Percentiles rank a stretch among this genome's conserved stretches.
Conservation (phyloP, 2,797 vertebrate genomes). For the Cirrhinus mrigala region DNA sequence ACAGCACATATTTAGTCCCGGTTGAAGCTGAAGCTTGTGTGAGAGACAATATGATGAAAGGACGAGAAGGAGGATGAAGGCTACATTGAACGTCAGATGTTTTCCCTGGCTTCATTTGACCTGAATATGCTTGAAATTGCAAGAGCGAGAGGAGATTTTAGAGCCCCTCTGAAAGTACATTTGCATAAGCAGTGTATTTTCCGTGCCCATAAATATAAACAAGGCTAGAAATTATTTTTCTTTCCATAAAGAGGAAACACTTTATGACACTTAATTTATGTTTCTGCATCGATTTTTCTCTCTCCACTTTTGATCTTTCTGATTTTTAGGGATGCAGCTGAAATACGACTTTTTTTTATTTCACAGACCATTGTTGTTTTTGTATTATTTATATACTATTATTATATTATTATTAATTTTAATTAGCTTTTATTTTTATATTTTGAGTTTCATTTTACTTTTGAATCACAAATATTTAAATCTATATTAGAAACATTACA, state of each 20-base stretch:
- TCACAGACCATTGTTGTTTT: not conserved
- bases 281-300: not conserved
- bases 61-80: conserved; percentile 16
- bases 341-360: not conserved
- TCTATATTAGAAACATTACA: not conserved
- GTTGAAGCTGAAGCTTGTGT: not conserved
- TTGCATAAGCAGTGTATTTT: not conserved
- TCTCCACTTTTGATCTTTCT: not conserved
- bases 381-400: not conserved
- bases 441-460: not conserved
- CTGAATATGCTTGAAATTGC: conserved; percentile 20
- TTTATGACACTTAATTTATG: not conserved
- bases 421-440: not conserved
- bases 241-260: not conserved
- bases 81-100: conserved; percentile 14
- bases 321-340: not conserved
- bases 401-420: not conserved
- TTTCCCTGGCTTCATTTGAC: conserved; percentile 29
- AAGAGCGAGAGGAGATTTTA: conserved; percentile 27
- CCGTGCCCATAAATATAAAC: not conserved
- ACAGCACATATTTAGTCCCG: not conserved
- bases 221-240: not conserved
- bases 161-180: conserved; percentile 18
- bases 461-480: not conserved
- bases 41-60: conserved; percentile 32